Evolutionary conservation across 2,797 vertebrate genomes (phyloP).

Genomic region (Poeciliopsis paucimaculata): DNA sequence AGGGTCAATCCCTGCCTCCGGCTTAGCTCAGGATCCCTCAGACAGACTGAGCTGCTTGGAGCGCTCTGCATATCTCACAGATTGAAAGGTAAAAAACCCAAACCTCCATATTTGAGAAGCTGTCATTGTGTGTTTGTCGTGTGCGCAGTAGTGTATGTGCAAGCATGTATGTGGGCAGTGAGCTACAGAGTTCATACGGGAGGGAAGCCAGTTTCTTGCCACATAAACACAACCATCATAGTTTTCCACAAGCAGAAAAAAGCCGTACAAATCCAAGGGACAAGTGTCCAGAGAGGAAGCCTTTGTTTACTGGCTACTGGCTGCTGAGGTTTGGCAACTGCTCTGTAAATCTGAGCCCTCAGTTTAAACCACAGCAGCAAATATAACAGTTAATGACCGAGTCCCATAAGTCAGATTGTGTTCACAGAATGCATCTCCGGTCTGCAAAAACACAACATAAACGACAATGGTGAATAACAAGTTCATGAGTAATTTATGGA

Average conservation of each 20-base stretch:
- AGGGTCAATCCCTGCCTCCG: constrained; percentile 41
- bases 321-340: constrained; percentile 11
- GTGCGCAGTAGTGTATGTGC: constrained; percentile 15
- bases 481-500: background rate
- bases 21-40: constrained; percentile 25
- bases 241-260: constrained; percentile 21
- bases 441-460: background rate
- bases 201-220: constrained; percentile 38
- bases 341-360: background rate
- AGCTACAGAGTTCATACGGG: constrained; percentile 37
- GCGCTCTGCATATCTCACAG: constrained; percentile 35
- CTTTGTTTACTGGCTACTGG: constrained; percentile 17
- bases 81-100: constrained; percentile 45
- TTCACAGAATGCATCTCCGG: constrained; percentile 8
- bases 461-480: background rate
- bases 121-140: constrained; percentile 52
- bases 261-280: constrained; percentile 33
- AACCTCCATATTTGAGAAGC: constrained; percentile 51
- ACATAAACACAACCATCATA: constrained; percentile 38
- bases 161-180: constrained; percentile 28
- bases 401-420: constrained; percentile 3
- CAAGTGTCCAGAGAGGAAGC: background rate
- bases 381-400: constrained; percentile 4
- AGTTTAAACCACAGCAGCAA: constrained; percentile 2
- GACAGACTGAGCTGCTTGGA: constrained; percentile 32